phyloP scores from a whole-genome alignment of 2,888 invertebrate species.

The Rotaria sp. region DNA sequence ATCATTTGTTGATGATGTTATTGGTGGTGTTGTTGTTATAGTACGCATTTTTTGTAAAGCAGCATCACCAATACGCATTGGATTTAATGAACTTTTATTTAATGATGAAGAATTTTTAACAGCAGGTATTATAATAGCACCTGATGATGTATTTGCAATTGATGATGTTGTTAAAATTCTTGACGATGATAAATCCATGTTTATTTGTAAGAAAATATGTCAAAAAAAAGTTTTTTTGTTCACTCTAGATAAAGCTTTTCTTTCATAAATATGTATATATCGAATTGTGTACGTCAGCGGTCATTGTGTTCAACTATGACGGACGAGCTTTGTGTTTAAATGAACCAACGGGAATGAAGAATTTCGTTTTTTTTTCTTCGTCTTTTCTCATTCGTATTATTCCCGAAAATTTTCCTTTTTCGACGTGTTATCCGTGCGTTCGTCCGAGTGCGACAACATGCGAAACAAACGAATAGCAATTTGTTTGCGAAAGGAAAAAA shows the following conservation, averaged over 20 bases:
- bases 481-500: not conserved
- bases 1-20: not conserved
- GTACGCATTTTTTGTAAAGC: conserved; percentile 27
- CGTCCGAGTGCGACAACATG: not conserved
- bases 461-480: not conserved
- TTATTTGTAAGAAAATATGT: not conserved
- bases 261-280: not conserved
- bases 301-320: conserved; percentile 2
- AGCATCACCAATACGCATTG: not conserved
- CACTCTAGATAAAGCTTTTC: conserved; percentile 1
- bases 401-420: not conserved
- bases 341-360: not conserved
- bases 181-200: not conserved
- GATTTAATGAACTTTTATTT: not conserved
- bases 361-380: not conserved
- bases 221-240: not conserved
- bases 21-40: conserved; percentile 12
- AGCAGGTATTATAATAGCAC: not conserved
- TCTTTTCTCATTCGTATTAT: not conserved
- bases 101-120: not conserved
- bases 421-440: not conserved
- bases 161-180: not conserved
- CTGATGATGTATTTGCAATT: not conserved
- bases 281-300: not conserved
- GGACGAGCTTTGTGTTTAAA: not conserved